Base-by-base conservation (phyloP, 2,113 vertebrate species). In the Callipepla squamata region DNA sequence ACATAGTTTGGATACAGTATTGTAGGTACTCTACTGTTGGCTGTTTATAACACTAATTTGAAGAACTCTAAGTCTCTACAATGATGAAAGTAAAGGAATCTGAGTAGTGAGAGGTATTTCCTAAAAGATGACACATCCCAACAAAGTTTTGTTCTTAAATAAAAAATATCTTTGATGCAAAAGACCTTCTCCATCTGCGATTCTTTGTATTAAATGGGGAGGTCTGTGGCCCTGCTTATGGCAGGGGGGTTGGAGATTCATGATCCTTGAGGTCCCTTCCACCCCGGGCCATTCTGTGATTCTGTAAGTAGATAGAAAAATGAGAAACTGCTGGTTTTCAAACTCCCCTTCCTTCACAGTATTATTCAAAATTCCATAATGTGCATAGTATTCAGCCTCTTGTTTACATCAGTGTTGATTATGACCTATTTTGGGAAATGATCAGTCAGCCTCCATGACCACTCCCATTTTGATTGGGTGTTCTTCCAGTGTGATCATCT, bases 11-110 rank as follows among this genome's bases (percentile, higher is more conserved):
- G 10, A 51, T 69, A 38, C 5, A 42, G 28, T 23, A 40, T 62
- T 63, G 22, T 19, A 72, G 13, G 13, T 40, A 62, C 8, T 36
- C 26, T 5, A 2, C 3, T 3, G 5, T 0, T 16, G 75, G 19
- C 21, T 21, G 22, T 18, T 87, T 69, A 67, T 89, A 66, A 67
- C 13, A 62, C 15, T 53, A 19, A n/a, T 3, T 58, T 9, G 26
- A 87, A 83, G n/a, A 81, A 83, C 51, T n/a, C 26, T 19, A 62
- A 44, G 7, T 30, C 32, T 89, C 23, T 51, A 55, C 48, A 69
- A 69, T 92, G 42, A 9, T 83, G 30, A 73, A 66, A 22, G 21
- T 4, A 74, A 7, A 67, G 11, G 30, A 80, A 78, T 2, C 3
- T 22, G n/a, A 57, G 65, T 83, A 72, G 13, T 34, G 6, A 19